phyloP scores from a whole-genome alignment of 2,888 invertebrate genomes.

The Mesorhabditis sp. region DNA sequence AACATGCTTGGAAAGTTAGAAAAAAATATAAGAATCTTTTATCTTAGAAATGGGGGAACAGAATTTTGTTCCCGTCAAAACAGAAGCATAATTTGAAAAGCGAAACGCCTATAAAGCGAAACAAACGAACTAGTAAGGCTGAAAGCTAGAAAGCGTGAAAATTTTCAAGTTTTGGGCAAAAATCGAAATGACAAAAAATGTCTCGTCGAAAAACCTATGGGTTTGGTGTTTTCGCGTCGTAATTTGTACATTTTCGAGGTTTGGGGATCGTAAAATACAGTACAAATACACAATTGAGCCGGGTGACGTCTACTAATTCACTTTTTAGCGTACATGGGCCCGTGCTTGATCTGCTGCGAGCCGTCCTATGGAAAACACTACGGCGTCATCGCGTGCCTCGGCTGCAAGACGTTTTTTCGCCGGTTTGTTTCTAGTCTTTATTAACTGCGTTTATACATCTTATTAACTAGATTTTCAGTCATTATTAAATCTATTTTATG shows the following conservation, averaged over 20 bases:
- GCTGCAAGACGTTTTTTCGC: conserved; percentile 58
- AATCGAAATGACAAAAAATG: too few relatives aligned
- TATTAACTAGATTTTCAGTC: not conserved
- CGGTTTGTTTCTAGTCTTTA: conserved; percentile 27
- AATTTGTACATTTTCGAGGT: not conserved
- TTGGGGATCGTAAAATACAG: not conserved
- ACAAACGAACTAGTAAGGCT: too few relatives aligned
- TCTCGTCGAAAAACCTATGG: too few relatives aligned
- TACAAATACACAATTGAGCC: too few relatives aligned
- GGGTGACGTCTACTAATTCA: not conserved
- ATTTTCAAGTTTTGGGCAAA: too few relatives aligned
- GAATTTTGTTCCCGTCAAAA: too few relatives aligned
- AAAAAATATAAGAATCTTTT: too few relatives aligned
- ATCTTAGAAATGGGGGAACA: too few relatives aligned
- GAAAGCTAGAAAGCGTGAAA: too few relatives aligned
- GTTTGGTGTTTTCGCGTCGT: too few relatives aligned
- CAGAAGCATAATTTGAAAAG: too few relatives aligned
- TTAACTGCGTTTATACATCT: conserved; percentile 4
- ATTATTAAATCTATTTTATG: not conserved
- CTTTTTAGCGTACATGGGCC: conserved; percentile 35
- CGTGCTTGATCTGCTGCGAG: conserved; percentile 47
- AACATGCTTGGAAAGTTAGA: not conserved
- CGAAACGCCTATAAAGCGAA: too few relatives aligned
- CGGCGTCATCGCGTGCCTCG: conserved; percentile 55
- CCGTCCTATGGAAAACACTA: conserved; percentile 55